Conservation (phyloP, 2,113 vertebrate species). For the Cololabis saira region DNA sequence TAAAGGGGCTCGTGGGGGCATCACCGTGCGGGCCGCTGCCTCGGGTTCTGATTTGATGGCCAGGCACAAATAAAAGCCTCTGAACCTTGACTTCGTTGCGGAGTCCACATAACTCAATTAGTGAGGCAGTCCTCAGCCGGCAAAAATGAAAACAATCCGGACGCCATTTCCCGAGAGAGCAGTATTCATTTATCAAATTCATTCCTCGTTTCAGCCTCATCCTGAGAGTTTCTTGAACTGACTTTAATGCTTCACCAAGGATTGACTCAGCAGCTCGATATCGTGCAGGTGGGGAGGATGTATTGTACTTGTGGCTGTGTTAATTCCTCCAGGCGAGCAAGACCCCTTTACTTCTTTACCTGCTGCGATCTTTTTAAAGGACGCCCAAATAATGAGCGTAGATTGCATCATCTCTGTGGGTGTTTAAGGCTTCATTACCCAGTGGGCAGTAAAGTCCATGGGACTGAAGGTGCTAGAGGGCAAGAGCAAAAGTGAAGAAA, state of each 20-base stretch:
- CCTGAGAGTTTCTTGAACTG: conserved; percentile 51
- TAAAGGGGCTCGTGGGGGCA: conserved; percentile 76
- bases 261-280: conserved; percentile 51
- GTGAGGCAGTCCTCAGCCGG: conserved; percentile 49
- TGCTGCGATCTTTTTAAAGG: conserved; percentile 58
- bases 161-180: conserved; percentile 63
- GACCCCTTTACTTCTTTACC: conserved; percentile 30
- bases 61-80: conserved; percentile 75
- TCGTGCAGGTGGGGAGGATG: conserved; percentile 34
- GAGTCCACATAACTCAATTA: conserved; percentile 79
- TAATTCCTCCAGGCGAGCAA: conserved; percentile 32
- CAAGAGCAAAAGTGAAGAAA: conserved; percentile 38
- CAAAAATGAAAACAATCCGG: conserved; percentile 75
- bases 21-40: conserved; percentile 60
- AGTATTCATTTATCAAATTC: conserved; percentile 69
- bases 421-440: conserved; percentile 56
- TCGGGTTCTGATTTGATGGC: conserved; percentile 58
- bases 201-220: conserved; percentile 61
- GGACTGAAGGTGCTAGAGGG: conserved; percentile 39
- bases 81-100: conserved; percentile 79
- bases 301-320: conserved; percentile 27
- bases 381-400: conserved; percentile 57
- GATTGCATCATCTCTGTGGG: conserved; percentile 52
- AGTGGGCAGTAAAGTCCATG: conserved; percentile 23
- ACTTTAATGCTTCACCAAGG: conserved; percentile 66